Conservation (phyloP, 2,113 vertebrate species). For the Nannospalax galili region DNA sequence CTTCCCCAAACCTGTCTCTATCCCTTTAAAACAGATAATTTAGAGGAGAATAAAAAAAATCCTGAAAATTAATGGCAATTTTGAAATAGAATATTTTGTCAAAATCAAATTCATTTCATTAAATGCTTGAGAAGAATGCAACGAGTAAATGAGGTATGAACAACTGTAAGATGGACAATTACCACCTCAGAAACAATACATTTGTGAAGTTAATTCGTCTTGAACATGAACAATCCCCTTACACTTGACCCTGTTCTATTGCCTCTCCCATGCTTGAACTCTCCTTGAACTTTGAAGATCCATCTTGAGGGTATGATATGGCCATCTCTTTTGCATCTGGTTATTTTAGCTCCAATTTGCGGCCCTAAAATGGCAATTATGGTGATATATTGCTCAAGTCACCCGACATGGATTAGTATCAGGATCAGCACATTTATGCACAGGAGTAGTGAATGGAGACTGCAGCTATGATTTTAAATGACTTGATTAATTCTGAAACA, state of each 20-base stretch:
- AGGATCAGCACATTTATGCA: conserved; percentile 92
- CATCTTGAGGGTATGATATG: conserved; percentile 88
- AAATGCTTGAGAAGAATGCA: conserved; percentile 92
- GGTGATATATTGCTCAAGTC: conserved; percentile 95
- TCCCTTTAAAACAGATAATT: conserved; percentile 75
- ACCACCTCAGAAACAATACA: conserved; percentile 96
- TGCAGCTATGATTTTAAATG: conserved; percentile 91
- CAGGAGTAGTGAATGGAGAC: conserved; percentile 88
- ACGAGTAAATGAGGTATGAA: conserved; percentile 95
- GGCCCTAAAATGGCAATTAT: conserved; percentile 96
- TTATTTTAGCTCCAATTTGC: conserved; percentile 99
- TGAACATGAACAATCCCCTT: conserved; percentile 90
- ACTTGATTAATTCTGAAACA: conserved; percentile 92
- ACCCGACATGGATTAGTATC: conserved; percentile 91
- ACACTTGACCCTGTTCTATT: conserved; percentile 93
- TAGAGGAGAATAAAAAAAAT: conserved; percentile 75
- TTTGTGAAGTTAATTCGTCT: conserved; percentile 96
- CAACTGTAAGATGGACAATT: conserved; percentile 96
- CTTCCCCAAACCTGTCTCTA: conserved; percentile 46
- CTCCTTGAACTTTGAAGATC: conserved; percentile 97
- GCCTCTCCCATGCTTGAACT: conserved; percentile 96
- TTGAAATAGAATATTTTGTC: conserved; percentile 88
- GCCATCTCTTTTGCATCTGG: conserved; percentile 97
- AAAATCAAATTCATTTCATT: conserved; percentile 90
- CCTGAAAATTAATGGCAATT: conserved; percentile 84